A percentile compares a stretch with the other conserved stretches of the same genome.
phyloP scores from a whole-genome alignment of 2,888 invertebrate genomes.

The Drosophila borealis region DNA sequence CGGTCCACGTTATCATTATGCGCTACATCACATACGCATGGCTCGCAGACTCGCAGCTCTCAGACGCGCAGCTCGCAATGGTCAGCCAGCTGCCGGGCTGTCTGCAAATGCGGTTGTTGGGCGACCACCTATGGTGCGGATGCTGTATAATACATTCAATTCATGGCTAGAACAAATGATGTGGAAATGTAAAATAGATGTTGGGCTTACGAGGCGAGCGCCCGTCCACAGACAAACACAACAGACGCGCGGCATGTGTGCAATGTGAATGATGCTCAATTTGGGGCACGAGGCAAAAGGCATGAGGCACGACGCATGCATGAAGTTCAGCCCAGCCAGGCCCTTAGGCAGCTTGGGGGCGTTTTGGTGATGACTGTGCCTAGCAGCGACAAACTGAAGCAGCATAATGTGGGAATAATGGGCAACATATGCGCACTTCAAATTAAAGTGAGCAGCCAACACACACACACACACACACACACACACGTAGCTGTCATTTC shows the following conservation, averaged over 20 bases:
- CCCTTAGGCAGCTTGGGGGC: constrained; percentile 1
- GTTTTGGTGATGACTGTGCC: constrained; percentile 9
- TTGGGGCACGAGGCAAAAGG: constrained; percentile 6
- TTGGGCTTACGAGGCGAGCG: constrained; percentile 56
- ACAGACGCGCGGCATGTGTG: constrained; percentile 26
- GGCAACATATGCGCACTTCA: constrained; percentile 73
- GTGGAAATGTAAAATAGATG: constrained; percentile 83
- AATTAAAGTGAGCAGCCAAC: constrained; percentile 57
- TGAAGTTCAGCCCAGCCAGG: constrained; percentile 14
- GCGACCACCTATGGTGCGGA: constrained; percentile 54
- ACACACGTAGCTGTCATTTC: constrained; percentile 22
- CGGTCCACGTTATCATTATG: constrained; percentile 75
- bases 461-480: constrained; percentile 4
- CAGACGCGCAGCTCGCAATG: constrained; percentile 43
- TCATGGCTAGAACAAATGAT: constrained; percentile 82
- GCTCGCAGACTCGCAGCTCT: constrained; percentile 1
- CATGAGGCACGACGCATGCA: constrained; percentile 10
- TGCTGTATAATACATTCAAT: constrained; percentile 79
- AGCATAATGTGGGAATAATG: constrained; percentile 69
- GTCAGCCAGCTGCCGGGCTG: constrained; percentile 44
- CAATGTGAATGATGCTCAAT: constrained; percentile 15
- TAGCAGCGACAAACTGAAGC: constrained; percentile 41
- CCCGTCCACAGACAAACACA: constrained; percentile 26
- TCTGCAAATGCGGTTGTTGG: constrained; percentile 20
- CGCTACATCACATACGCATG: constrained; percentile 76